phyloP scores from a whole-genome alignment of 2,888 invertebrate species.

The Scotopteryx bipunctaria region DNA sequence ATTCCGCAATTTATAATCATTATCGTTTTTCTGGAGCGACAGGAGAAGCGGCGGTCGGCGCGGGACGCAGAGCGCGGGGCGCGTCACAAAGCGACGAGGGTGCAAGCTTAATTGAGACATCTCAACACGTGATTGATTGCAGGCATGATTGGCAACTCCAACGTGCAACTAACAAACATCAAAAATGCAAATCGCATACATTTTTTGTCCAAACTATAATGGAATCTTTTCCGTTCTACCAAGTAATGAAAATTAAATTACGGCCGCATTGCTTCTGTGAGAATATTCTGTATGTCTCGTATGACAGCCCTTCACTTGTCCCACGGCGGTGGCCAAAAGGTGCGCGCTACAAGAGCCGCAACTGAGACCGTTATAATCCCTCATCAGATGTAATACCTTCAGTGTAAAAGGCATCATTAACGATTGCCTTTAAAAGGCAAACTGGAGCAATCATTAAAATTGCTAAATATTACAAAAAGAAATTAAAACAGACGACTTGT shows the following conservation, averaged over 20 bases:
- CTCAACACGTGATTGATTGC: slow-evolving; percentile 77
- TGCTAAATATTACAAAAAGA: slow-evolving; percentile 76
- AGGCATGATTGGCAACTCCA: slow-evolving; percentile 69
- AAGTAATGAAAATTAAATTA: slow-evolving; percentile 64
- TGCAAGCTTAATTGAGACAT: slow-evolving; percentile 76
- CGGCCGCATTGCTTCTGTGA: slow-evolving; percentile 66
- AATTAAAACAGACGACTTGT: slow-evolving; percentile 68
- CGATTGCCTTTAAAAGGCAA: slow-evolving; percentile 79
- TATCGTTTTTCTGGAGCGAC: slow-evolving; percentile 65
- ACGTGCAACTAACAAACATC: slow-evolving; percentile 50
- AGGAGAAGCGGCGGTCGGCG: slow-evolving; percentile 45
- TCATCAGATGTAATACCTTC: slow-evolving; percentile 72
- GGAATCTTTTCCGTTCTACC: slow-evolving; percentile 53
- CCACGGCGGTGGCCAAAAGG: slow-evolving; percentile 53
- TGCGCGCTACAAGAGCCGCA: slow-evolving; percentile 56
- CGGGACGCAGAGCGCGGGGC: slow-evolving; percentile 33
- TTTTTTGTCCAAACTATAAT: slow-evolving; percentile 53
- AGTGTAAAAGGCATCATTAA: slow-evolving; percentile 81
- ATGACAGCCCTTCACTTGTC: slow-evolving; percentile 79
- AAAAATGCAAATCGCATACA: slow-evolving; percentile 61
- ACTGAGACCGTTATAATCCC: slow-evolving; percentile 77
- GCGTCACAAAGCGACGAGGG: slow-evolving; percentile 50
- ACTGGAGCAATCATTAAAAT: slow-evolving; percentile 80
- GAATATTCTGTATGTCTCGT: slow-evolving; percentile 66
- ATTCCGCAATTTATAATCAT: slow-evolving; percentile 78